These are phyloP conservation scores for Tiphia femorata DNA, from an alignment of 2,888 invertebrate genomes.

Conservation along the genomic window DNA sequence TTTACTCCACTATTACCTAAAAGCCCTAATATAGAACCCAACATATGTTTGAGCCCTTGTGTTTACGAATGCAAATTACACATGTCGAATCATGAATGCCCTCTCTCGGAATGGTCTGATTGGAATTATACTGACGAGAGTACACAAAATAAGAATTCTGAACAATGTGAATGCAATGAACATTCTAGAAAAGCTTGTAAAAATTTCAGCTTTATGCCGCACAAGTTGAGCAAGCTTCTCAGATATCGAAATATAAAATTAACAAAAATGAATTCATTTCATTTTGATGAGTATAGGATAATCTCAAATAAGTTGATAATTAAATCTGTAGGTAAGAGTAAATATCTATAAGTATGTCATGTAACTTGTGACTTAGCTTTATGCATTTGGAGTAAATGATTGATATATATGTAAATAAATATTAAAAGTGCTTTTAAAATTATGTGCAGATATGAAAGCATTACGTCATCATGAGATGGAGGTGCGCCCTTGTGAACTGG, in stretches of 20 bases:
- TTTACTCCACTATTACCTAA: no score
- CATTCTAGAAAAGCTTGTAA: constrained; percentile 4
- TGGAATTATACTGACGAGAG: constrained; percentile 44
- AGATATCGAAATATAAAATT: constrained; percentile 33
- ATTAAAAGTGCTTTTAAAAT: background rate
- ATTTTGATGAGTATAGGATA: constrained; percentile 2
- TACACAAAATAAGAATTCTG: background rate
- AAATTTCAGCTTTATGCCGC: constrained; percentile 43
- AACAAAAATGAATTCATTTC: constrained; percentile 15
- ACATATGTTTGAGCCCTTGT: no score
- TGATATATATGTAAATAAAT: background rate
- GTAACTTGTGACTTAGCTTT: no score
- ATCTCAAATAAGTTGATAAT: constrained; percentile 8
- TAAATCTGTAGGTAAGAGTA: constrained; percentile 10
- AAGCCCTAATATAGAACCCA: no score
- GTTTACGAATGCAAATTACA: no score
- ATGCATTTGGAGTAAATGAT: background rate
- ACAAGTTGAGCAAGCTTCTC: constrained; percentile 40
- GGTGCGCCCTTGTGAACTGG: constrained; percentile 43
- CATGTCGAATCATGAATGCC: no score
- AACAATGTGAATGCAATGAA: background rate
- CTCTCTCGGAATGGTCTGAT: constrained; percentile 59
- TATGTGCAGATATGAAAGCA: background rate
- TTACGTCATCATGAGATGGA: constrained; percentile 23
- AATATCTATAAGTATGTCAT: background rate